Conservation (phyloP, 1,140 invertebrate species). For the Temnothorax longispinosus region DNA sequence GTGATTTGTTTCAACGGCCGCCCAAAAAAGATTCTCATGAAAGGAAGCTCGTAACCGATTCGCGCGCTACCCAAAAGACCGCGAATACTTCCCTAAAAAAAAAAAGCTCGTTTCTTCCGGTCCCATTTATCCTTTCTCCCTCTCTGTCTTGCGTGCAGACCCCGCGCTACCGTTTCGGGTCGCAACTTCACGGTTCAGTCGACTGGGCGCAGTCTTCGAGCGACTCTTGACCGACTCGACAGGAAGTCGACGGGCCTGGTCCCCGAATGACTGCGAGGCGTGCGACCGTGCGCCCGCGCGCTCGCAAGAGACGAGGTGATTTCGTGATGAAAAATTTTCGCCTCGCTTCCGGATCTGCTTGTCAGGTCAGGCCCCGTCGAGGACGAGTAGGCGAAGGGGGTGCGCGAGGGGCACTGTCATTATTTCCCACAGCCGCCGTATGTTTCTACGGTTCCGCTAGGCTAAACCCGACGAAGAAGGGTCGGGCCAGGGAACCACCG, state of each 20-base stretch:
- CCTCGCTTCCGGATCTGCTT: slow-evolving; percentile 81
- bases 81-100: slow-evolving; percentile 42
- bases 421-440: slow-evolving; percentile 82
- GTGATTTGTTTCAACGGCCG: neutral
- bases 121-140: slow-evolving; percentile 61
- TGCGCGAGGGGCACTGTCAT: slow-evolving; percentile 80
- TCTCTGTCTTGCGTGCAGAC: slow-evolving; percentile 44
- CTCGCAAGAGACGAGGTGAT: slow-evolving; percentile 63
- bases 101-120: slow-evolving; percentile 64
- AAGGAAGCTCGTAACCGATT: slow-evolving; percentile 21
- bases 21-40: neutral
- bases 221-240: slow-evolving; percentile 68
- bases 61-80: neutral
- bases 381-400: slow-evolving; percentile 29
- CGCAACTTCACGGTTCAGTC: slow-evolving; percentile 75
- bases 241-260: slow-evolving; percentile 71
- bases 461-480: slow-evolving; percentile 64
- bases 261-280: slow-evolving; percentile 51
- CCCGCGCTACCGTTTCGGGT: slow-evolving; percentile 57
- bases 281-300: slow-evolving; percentile 44
- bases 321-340: slow-evolving; percentile 80
- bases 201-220: slow-evolving; percentile 54
- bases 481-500: slow-evolving; percentile 40
- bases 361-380: slow-evolving; percentile 71
- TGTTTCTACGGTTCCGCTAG: slow-evolving; percentile 77